Percentiles rank a stretch among this genome's conserved stretches.
phyloP scores from a whole-genome alignment of 1,140 invertebrate species.

The Sycophaga agraensis region DNA sequence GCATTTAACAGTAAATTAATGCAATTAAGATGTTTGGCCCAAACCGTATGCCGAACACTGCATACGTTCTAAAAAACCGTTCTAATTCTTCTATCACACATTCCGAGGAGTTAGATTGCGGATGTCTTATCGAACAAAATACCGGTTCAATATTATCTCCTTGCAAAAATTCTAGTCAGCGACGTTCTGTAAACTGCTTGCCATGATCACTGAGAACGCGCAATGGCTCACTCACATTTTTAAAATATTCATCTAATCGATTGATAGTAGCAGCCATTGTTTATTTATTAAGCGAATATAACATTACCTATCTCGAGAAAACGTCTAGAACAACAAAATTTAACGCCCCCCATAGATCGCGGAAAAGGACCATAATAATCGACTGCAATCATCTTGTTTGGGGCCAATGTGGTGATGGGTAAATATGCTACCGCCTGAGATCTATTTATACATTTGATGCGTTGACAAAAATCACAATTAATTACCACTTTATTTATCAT shows the following conservation, averaged over 20 bases:
- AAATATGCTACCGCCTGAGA: slow-evolving; percentile 3
- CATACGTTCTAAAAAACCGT: background rate
- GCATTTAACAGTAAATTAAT: background rate
- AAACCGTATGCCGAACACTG: background rate
- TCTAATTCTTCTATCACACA: background rate
- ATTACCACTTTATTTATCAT: slow-evolving; percentile 2
- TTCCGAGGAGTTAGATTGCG: background rate
- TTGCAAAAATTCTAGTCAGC: background rate
- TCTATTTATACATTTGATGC: no score
- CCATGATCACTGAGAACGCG: background rate
- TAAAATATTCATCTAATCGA: slow-evolving; percentile 16
- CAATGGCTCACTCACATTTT: background rate
- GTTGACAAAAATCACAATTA: slow-evolving; percentile 12
- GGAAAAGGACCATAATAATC: no score
- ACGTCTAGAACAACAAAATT: no score
- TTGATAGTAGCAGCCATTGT: slow-evolving; percentile 5
- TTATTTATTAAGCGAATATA: slow-evolving; percentile 13
- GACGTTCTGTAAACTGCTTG: background rate
- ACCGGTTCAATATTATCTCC: background rate
- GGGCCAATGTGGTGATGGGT: background rate
- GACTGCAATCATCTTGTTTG: slow-evolving; percentile 2
- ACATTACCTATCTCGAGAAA: slow-evolving; percentile 6
- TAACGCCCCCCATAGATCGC: background rate
- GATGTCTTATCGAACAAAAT: background rate
- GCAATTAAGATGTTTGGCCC: background rate